Conservation (phyloP, 2,888 invertebrate species). For the Rambutsinella grinnellia region DNA sequence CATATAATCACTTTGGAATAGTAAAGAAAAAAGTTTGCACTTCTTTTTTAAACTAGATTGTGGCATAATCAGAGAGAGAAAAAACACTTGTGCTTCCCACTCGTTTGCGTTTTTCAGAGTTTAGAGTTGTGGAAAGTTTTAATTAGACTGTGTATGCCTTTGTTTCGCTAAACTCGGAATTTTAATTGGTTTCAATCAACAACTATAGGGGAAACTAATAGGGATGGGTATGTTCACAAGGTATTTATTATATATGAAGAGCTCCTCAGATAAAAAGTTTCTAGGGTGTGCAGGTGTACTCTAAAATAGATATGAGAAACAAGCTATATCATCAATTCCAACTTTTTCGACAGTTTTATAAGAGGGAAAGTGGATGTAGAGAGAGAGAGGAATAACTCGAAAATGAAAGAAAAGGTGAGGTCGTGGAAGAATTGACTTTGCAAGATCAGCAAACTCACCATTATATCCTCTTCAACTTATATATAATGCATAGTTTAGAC, state of each 20-base stretch:
- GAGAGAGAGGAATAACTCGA: conserved; percentile 4
- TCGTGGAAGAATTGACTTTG: conserved; percentile 53
- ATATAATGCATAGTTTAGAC: conserved; percentile 1
- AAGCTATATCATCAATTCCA: conserved; percentile 32
- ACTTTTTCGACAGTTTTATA: conserved; percentile 34
- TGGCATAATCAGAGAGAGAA: not conserved
- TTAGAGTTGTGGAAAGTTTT: conserved; percentile 52
- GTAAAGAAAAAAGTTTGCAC: not conserved
- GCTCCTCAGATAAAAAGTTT: not conserved
- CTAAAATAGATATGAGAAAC: conserved; percentile 16
- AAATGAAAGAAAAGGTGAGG: conserved; percentile 50
- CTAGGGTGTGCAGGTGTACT: not conserved
- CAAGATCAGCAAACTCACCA: conserved; percentile 34
- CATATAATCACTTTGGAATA: too few relatives aligned
- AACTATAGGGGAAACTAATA: not conserved
- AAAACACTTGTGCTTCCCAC: not conserved
- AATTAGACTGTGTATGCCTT: conserved; percentile 54
- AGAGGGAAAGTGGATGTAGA: not conserved
- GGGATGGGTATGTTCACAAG: too few relatives aligned
- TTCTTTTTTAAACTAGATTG: not conserved
- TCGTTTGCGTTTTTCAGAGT: conserved; percentile 35
- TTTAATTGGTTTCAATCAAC: conserved; percentile 58
- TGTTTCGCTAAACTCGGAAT: conserved; percentile 55
- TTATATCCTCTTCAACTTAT: not conserved
- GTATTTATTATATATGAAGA: not conserved